Evolutionary conservation across 2,888 invertebrate genomes (phyloP).

Genomic region (Campaea margaritaria): DNA sequence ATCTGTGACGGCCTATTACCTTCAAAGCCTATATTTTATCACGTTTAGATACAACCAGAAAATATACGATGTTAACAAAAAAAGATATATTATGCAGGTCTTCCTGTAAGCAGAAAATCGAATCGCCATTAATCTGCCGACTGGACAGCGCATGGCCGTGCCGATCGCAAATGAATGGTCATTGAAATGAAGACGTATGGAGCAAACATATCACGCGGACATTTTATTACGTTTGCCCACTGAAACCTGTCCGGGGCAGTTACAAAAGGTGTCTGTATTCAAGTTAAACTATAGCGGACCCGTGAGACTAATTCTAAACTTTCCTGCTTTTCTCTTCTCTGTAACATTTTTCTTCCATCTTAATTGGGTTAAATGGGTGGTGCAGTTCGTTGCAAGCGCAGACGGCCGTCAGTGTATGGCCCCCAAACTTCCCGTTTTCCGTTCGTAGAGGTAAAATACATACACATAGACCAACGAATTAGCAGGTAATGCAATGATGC

Average conservation of each 20-base stretch:
- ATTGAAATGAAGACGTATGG: conserved; percentile 76
- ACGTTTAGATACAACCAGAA: conserved; percentile 18
- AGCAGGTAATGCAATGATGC: conserved; percentile 31
- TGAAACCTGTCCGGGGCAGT: conserved; percentile 51
- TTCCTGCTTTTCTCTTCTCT: conserved; percentile 39
- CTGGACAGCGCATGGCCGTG: conserved; percentile 55
- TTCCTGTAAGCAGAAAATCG: conserved; percentile 62
- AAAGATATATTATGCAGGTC: conserved; percentile 46
- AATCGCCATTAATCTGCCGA: conserved; percentile 67
- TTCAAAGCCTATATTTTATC: conserved; percentile 14
- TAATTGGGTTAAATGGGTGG: conserved; percentile 63
- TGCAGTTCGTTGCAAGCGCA: conserved; percentile 38
- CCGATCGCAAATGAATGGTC: conserved; percentile 75
- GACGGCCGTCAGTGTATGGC: conserved; percentile 20
- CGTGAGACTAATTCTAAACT: conserved; percentile 60
- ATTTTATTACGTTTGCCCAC: conserved; percentile 67
- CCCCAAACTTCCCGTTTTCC: conserved; percentile 35
- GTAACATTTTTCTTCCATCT: conserved; percentile 56
- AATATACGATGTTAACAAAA: conserved; percentile 43
- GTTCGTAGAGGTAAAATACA: conserved; percentile 36
- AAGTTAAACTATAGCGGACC: conserved; percentile 54
- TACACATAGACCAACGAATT: too few relatives aligned
- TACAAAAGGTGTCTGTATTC: conserved; percentile 61
- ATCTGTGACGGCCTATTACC: too few relatives aligned
- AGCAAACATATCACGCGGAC: conserved; percentile 70